Conservation (phyloP, 2,113 vertebrate species). For the Sterna hirundo region DNA sequence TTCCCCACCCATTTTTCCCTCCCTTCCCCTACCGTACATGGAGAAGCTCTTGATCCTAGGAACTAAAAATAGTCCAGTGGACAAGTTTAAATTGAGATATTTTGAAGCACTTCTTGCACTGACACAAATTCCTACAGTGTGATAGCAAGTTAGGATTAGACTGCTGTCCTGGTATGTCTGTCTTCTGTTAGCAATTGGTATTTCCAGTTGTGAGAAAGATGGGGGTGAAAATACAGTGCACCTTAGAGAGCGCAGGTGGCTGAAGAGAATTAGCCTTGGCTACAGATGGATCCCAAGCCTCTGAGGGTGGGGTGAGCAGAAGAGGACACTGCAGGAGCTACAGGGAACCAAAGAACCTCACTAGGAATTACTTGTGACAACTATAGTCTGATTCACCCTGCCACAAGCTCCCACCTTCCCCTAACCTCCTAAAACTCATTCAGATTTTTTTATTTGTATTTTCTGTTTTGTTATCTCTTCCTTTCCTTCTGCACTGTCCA, state of each 20-base stretch:
- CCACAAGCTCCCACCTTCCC: not conserved
- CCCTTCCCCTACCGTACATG: constrained; percentile 22
- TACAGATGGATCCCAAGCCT: not conserved
- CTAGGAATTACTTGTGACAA: not conserved
- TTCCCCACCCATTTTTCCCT: constrained; percentile 46
- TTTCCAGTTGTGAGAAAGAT: not conserved
- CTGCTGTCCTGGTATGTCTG: not conserved
- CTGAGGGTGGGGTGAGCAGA: not conserved
- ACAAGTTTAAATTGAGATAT: constrained; percentile 60
- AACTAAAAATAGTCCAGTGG: constrained; percentile 54
- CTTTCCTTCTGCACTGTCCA: not conserved
- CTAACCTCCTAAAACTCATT: not conserved
- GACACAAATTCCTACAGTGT: constrained; percentile 11
- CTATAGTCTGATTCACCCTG: not conserved
- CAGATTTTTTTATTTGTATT: not conserved
- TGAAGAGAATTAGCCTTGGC: not conserved
- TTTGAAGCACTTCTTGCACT: constrained; percentile 54
- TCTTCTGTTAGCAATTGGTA: not conserved
- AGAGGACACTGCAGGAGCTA: not conserved
- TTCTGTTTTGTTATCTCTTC: not conserved
- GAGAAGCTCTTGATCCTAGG: constrained; percentile 24
- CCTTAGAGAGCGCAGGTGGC: not conserved
- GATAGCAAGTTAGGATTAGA: constrained; percentile 25
- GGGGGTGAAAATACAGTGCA: not conserved
- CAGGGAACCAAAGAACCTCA: not conserved